Evolutionary conservation across 2,888 invertebrate species (phyloP), one percentile per base, ranked within the genome.

Genomic region (Lasioglossum pauxillum): DNA sequence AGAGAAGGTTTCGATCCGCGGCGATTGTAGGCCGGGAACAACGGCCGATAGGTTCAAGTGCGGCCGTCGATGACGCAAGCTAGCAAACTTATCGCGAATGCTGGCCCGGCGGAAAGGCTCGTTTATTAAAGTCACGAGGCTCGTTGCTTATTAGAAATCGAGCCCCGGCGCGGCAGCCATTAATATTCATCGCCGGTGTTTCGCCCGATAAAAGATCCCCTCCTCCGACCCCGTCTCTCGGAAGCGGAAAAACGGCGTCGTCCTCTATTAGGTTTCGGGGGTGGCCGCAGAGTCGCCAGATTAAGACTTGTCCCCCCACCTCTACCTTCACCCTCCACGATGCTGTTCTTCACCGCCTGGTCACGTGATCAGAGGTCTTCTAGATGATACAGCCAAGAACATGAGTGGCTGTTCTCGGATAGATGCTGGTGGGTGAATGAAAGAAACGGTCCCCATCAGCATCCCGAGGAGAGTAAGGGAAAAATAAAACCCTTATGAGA

Each of bases 171-270:
- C 78, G 84, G 69, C 83, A 8, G 71, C 85, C 88, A 92, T 93
- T 92, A 93, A 92, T 93, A 93, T 93, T 92, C 91, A 92, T 93
- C 88, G 89, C n/a, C 77, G 87, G 84, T 88, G 90, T 93, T 91
- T 83, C 86, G 78, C 82, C 82, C 88, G 91, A 90, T 90, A 89
- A 89, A 90, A 90, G 88, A 91, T 87, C 57, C 67, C 7, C 16
- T 1, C 38, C 4, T 46, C 16, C 16, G 16, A 12, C 46, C 0
- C 46, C 46, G 46, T 67, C 73, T 60, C 49, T 12, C 64, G 31
- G 23, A 12, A n/a, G 41, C 19, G 41, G 53, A 44, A n/a, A 72
- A 31, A 75, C 41, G 4, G n/a, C 5, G n/a, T 23, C 60, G 49
- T 75, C 72, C 71, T 83, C 78, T 75, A 83, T 83, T 84, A 75